phyloP scores from a whole-genome alignment of 2,888 invertebrate genomes.

The Phoenoteleia sp. region DNA sequence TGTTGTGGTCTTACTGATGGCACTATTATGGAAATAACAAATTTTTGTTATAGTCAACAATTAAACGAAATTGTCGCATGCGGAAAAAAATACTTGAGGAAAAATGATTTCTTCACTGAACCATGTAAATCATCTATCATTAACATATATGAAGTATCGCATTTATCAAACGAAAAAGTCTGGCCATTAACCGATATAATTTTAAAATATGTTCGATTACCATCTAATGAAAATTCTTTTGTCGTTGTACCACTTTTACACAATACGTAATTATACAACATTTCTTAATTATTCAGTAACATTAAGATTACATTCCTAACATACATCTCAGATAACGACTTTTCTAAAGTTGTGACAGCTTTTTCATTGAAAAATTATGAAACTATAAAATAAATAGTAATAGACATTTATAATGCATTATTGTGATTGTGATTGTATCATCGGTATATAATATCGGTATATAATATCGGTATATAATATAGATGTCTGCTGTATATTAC shows the following conservation, averaged over 20 bases:
- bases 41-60: constrained; percentile 2
- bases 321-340: too few relatives aligned
- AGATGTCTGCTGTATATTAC: too few relatives aligned
- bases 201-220: constrained; percentile 20
- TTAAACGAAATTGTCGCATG: constrained; percentile 4
- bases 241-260: constrained; percentile 23
- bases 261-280: too few relatives aligned
- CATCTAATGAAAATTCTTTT: constrained; percentile 13
- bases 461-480: too few relatives aligned
- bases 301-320: too few relatives aligned
- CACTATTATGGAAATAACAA: background rate
- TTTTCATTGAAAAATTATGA: too few relatives aligned
- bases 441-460: too few relatives aligned
- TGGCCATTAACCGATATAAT: constrained; percentile 19
- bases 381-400: too few relatives aligned
- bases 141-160: constrained; percentile 15
- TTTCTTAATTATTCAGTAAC: too few relatives aligned
- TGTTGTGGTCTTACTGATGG: constrained; percentile 12
- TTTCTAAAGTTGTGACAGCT: too few relatives aligned
- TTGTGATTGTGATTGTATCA: too few relatives aligned
- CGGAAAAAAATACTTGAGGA: constrained; percentile 27
- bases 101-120: constrained; percentile 10
- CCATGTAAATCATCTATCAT: constrained; percentile 29
- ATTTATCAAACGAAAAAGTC: constrained; percentile 9
- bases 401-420: too few relatives aligned